Base-by-base conservation (phyloP, 2,797 vertebrate genomes). In the Jordanella pulchra region DNA sequence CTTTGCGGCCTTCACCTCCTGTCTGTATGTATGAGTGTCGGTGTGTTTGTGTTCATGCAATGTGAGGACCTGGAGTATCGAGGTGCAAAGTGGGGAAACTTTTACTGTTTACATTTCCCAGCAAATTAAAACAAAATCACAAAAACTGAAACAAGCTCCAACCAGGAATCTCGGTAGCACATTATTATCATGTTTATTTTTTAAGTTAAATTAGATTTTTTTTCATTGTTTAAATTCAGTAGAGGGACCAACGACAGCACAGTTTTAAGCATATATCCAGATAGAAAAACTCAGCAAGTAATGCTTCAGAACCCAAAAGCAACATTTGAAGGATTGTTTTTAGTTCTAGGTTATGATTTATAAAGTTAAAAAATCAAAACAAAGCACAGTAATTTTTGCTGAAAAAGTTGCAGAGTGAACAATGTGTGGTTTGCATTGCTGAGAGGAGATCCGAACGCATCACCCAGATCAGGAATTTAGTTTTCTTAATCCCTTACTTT, bases 1-100 rank as follows among this genome's bases (percentile, higher is more conserved):
- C 89, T 88, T 87, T 79, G 92, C 69, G 89, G 92, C 91, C 91
- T 94, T 92, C 55, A 72, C 80, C 81, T 84, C 77, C 75, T 74
- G 39, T 72, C 53, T 68, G 35, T 69, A 83, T 76, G 80, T 73
- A 69, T 68, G 68, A 51, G 58, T 71, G n/a, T 65, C 50, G 73
- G 17, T 68, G 42, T 58, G 67, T 64, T 42, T 72, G 55, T 81
- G 79, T 82, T 72, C 50, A 71, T 73, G 32, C 58, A 30, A 48
- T 69, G 68, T 86, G 81, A 65, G 76, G 75, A 81, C 79, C 30
- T 7, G 5, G 4, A 15, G 28, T 25, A 1, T 60, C 53, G 30
- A 60, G 28, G 13, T 30, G 63, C 51, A 50, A 25, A 75, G 0
- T 54, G 3, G 60, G 56, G 75, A 84, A 70, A 54, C 66, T 74